These are phyloP conservation scores for Aspidoscelis tigris DNA, from an alignment of 2,113 vertebrate genomes.

Conservation along the genomic window DNA sequence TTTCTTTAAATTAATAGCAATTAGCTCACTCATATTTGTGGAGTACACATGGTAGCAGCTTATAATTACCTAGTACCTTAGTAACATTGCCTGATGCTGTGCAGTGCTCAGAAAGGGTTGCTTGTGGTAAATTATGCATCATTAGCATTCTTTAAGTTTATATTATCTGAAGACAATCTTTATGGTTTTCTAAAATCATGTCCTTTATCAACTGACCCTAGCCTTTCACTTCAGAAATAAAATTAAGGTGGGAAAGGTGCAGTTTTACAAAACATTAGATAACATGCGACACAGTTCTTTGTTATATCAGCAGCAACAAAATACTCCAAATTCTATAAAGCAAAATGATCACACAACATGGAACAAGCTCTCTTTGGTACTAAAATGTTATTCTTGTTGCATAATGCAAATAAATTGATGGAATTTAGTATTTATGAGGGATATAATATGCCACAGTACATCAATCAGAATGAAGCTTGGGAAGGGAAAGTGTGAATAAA, in stretches of 20 bases:
- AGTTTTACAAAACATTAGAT: background rate
- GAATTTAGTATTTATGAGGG: constrained; percentile 48
- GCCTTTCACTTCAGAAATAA: background rate
- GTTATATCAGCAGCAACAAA: constrained; percentile 24
- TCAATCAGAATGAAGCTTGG: constrained; percentile 40
- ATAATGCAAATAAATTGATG: constrained; percentile 41
- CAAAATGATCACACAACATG: constrained; percentile 15
- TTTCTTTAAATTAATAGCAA: constrained; percentile 41
- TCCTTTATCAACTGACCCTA: constrained; percentile 15
- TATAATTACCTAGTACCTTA: constrained; percentile 33
- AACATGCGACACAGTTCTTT: constrained; percentile 24
- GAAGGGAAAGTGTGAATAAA: constrained; percentile 15
- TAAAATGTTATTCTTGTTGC: constrained; percentile 38
- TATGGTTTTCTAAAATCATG: constrained; percentile 22
- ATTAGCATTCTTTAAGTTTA: constrained; percentile 27
- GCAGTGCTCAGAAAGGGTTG: constrained; percentile 16
- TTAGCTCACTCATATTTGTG: constrained; percentile 36
- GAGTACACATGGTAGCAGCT: constrained; percentile 19
- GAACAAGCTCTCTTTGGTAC: constrained; percentile 16
- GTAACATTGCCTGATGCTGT: constrained; percentile 13
- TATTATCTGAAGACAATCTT: constrained; percentile 24
- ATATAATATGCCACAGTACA: constrained; percentile 40
- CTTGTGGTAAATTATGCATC: constrained; percentile 17
- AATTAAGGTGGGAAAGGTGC: constrained; percentile 10
- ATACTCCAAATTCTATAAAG: constrained; percentile 42